Percentiles rank a stretch among this genome's conserved stretches.
Conservation (phyloP, 2,797 vertebrate genomes). For the Eidolon dupreanum region DNA sequence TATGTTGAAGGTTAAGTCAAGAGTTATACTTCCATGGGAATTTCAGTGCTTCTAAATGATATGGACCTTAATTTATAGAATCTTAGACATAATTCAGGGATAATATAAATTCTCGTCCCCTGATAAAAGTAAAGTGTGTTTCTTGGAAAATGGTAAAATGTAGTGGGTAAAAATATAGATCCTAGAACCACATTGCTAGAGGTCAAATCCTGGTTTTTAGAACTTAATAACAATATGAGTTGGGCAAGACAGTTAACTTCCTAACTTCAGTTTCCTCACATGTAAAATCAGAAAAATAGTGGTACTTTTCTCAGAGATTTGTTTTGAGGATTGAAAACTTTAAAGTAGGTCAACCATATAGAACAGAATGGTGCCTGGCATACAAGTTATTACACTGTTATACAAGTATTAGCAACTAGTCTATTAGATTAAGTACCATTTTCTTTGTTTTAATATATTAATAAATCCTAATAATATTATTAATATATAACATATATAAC, state of each 20-base stretch:
- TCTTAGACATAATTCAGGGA: background rate
- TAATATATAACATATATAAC: background rate
- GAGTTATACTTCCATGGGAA: background rate
- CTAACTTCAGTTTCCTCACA: background rate
- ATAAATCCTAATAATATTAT: background rate
- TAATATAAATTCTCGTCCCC: background rate
- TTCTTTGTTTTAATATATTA: background rate
- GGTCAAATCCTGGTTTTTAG: background rate
- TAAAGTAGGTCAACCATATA: background rate
- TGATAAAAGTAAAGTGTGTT: background rate
- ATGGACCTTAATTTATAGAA: background rate
- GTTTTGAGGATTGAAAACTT: constrained; percentile 13
- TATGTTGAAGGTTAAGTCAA: constrained; percentile 25
- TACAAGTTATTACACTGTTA: too few species aligned
- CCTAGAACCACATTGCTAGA: background rate
- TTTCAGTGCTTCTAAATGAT: background rate
- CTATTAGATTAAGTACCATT: background rate
- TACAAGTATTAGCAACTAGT: background rate
- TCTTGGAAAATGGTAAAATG: background rate
- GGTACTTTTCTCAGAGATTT: background rate
- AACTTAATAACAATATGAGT: background rate
- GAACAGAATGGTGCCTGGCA: constrained; percentile 1
- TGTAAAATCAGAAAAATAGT: background rate
- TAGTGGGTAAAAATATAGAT: background rate
- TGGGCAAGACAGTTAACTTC: background rate